Base-by-base conservation (phyloP, 2,888 invertebrate genomes). In the Acrobeloides nanus region DNA sequence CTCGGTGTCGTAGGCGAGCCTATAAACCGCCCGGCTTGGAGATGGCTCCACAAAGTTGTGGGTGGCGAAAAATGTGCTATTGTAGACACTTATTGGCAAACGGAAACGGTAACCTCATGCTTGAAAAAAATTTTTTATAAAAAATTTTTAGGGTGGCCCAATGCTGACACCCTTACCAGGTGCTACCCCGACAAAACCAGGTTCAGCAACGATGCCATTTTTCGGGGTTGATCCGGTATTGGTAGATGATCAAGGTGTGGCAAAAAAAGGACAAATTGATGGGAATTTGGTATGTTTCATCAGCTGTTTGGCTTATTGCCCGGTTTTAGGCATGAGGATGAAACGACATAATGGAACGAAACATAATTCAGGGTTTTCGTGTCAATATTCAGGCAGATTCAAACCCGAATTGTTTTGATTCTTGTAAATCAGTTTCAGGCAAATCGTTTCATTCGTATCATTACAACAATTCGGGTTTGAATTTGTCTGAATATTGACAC, bases 1-100 rank as follows among this genome's bases (percentile, higher is more conserved):
- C 79, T 97, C 62, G 97, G 92, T 45, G 92, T 89, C 53, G 97
- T 97, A 1, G 97, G 97, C 1, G 97, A 99, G 75, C 97, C 97
- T 0, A 97, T 97, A 58, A 97, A 97, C 76, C 86, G 92, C 0
- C 93, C 93, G 6, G 68, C 68, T 6, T 68, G 68, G 68, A 51
- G 51, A 44, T 69, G 69, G 68, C 56, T 68, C 48, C 54, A 73
- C 55, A 50, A 55, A 12, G 62, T 72, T 20, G 68, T 73, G 18
- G 77, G 81, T 10, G 72, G 78, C 34, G 64, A 70, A n/a, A 65
- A 72, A 8, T 79, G 79, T 76, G 87, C 92, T 44, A 86, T 99
- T 70, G 88, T 87, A 0, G 97, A 97, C 74, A 97, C 95, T 0
- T 52, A 53, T 29, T 59, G 53, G 53, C 59, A 59, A 24, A 59